A percentile compares a stretch with the other conserved stretches of the same genome.
Evolutionary conservation across 1,140 invertebrate species (phyloP).

Genomic region (Drosophila kikkawai): DNA sequence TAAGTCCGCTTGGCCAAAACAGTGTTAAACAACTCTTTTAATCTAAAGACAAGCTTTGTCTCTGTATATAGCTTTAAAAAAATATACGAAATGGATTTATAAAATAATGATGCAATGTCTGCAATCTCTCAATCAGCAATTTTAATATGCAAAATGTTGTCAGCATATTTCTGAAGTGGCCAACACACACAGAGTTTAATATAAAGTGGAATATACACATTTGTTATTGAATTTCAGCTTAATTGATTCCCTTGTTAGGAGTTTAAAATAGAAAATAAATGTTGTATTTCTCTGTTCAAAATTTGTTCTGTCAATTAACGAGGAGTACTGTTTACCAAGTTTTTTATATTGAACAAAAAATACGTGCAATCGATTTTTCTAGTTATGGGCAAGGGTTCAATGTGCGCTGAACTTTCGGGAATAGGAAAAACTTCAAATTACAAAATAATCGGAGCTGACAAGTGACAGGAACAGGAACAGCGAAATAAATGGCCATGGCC

Average conservation of each 20-base stretch:
- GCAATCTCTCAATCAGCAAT: neutral
- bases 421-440: conserved; percentile 32
- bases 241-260: conserved; percentile 8
- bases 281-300: neutral
- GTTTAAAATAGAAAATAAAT: neutral
- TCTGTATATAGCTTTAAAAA: too few species aligned
- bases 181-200: conserved; percentile 4
- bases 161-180: conserved; percentile 2
- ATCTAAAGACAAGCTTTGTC: neutral
- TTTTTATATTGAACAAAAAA: neutral
- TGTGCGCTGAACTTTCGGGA: conserved; percentile 2
- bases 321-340: neutral
- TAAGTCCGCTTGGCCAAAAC: neutral
- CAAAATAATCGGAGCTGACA: conserved; percentile 47
- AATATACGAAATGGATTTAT: neutral
- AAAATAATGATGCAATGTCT: neutral
- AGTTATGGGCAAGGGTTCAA: conserved; percentile 22
- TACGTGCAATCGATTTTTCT: conserved; percentile 9
- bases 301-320: conserved; percentile 20
- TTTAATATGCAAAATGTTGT: neutral
- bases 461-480: conserved; percentile 36
- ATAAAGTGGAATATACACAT: conserved; percentile 2
- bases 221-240: conserved; percentile 19
- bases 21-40: too few species aligned
- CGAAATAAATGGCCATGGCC: conserved; percentile 42